Evolutionary conservation across 2,113 vertebrate species (phyloP), one percentile per base, ranked within the genome.

Genomic region (Thymallus thymallus): DNA sequence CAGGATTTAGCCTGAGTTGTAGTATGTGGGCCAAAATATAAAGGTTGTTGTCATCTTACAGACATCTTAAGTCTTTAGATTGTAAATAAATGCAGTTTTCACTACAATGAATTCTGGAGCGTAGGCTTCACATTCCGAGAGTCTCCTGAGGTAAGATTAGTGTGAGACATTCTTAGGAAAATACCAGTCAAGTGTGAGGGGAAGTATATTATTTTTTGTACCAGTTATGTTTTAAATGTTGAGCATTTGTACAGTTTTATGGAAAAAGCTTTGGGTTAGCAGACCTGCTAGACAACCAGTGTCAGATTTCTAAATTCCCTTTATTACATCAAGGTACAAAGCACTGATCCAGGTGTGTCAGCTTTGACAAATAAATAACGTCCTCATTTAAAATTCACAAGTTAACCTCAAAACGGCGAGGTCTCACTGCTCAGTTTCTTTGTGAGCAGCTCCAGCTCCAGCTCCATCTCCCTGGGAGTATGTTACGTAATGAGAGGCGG

Each of bases 291-390:
- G 23, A 30, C 10, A 30, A 64, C 62, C 62, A 64, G 29, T 24
- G 24, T 16, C 16, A 24, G 2, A 24, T 24, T 64, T 64, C 10
- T 18, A 14, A 5, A 29, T 64, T 63, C 6, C 23, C 26, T 24
- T 63, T 41, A 41, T 41, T 41, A 41, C 35, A 41, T 41, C 35
- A 24, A 5, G 12, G 13, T 51, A 5, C 46, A 35, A 74, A 16
- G 22, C 69, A 30, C 64, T 85, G 85, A 82, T 87, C 87, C 76
- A 85, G 68, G 85, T 89, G 77, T 86, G 87, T 88, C 86, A 87
- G 29, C 82, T 79, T 76, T 73, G 6, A 62, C 73, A 64, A 51
- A 14, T 41, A 41, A 41, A 41, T 20, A 80, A 1, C 26, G 46
- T 71, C 26, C 73, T 72, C 69, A 76, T 84, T 87, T 83, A 81